Base-by-base conservation (phyloP, 1,140 invertebrate species). In the Halyomorpha halys region DNA sequence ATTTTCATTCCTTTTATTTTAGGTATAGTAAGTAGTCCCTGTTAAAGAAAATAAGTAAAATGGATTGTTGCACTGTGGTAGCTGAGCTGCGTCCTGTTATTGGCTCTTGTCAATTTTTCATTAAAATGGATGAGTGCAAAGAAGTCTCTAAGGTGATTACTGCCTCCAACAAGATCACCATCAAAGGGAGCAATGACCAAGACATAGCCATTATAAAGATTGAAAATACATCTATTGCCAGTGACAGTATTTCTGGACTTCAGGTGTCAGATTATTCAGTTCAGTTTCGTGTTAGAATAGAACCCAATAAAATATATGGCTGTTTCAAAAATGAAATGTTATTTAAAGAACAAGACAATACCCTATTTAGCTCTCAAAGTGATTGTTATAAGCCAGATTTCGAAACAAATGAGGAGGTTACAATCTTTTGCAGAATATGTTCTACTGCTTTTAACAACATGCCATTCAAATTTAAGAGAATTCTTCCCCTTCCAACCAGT, bases 401-500 rank as follows among this genome's bases (percentile, higher is more conserved):
- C 2, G 4, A 19, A 16, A 15, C n/a, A 14, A 30, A 44, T 39
- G 15, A 16, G 18, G 13, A 18, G 3, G 18, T 53, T 15, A 53
- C 5, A 9, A 34, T 63, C 9, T 53, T 27, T n/a, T 63, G 62
- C 27, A 51, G 45, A 14, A 4, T 5, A 4, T 63, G 62, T 16
- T 11, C 6, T 14, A 30, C 9, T 63, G 19, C 8, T 6, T 8
- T 63, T 16, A 44, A n/a, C 4, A 21, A 51, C 34, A 18, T 4
- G 8, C 27, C 16, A 23, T 14, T 53, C 19, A 53, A 15, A 15
- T 63, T 63, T 21, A 44, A 53, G 6, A 51, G 62, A 63, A 18
- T 63, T 53, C 39, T 63, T n/a, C 62, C 62, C 4, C 49, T 63
- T 23, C 62, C 62, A 18, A 44, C 34, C 14, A 49, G 51, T 18